Percentiles rank a stretch among this genome's conserved stretches.
Conservation (phyloP, 2,113 vertebrate species). For the Lucifuga dentata region DNA sequence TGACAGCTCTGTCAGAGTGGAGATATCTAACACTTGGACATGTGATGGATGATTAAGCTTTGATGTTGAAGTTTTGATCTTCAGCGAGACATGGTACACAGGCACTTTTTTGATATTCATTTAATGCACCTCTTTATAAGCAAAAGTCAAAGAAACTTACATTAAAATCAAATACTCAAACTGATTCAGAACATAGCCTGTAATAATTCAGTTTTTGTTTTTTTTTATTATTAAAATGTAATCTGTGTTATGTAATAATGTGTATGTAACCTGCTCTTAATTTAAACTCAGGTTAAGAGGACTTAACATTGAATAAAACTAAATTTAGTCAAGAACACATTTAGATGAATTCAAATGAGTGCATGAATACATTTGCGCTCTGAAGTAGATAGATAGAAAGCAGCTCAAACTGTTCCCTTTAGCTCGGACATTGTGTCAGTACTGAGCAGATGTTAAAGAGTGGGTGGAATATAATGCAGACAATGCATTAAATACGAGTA, state of each 20-base stretch:
- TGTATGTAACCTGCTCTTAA: not conserved
- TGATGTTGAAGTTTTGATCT: constrained; percentile 63
- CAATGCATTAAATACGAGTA: constrained; percentile 29
- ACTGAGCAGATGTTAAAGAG: constrained; percentile 28
- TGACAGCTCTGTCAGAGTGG: constrained; percentile 58
- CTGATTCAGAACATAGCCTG: not conserved
- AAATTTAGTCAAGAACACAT: too few relatives aligned
- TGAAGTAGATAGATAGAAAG: too few relatives aligned
- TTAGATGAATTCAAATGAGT: too few relatives aligned
- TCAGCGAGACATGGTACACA: constrained; percentile 11
- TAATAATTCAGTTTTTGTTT: not conserved
- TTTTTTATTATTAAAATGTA: too few relatives aligned
- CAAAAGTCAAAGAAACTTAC: constrained; percentile 27
- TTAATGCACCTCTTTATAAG: constrained; percentile 43
- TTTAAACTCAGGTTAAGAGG: not conserved
- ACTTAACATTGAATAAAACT: too few relatives aligned
- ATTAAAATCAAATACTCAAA: not conserved
- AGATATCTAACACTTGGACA: constrained; percentile 63
- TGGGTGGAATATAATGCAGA: not conserved
- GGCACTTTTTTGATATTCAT: constrained; percentile 45
- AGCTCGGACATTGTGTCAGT: not conserved
- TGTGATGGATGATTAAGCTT: constrained; percentile 66
- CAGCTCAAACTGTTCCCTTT: not conserved
- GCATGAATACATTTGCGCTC: too few relatives aligned
- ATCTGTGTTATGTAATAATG: too few relatives aligned